These are phyloP conservation scores for Acleris literana DNA, from an alignment of 2,888 invertebrate genomes.

Conservation along the genomic window DNA sequence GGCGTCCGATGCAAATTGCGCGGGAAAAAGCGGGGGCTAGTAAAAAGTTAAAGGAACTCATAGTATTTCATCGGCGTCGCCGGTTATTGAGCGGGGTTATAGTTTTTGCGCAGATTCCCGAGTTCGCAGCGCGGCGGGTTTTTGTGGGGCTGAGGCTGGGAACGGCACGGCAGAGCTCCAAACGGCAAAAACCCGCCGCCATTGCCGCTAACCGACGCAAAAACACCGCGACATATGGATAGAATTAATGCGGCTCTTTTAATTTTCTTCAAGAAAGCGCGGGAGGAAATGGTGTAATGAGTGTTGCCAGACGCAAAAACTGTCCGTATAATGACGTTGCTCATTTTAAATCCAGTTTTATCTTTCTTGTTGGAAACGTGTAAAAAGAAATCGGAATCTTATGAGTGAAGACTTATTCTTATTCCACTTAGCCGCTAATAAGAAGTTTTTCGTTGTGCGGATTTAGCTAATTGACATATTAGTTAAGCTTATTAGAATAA, in stretches of 20 bases:
- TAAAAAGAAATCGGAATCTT: conserved; percentile 55
- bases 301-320: conserved; percentile 76
- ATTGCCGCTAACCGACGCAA: conserved; percentile 67
- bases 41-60: conserved; percentile 79
- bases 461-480: conserved; percentile 26
- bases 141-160: conserved; percentile 74
- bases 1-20: conserved; percentile 74
- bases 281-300: conserved; percentile 81
- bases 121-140: conserved; percentile 54
- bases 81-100: conserved; percentile 75
- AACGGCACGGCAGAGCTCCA: conserved; percentile 62
- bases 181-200: conserved; percentile 65
- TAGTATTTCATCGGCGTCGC: conserved; percentile 80
- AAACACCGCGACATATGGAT: conserved; percentile 75
- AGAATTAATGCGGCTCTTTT: conserved; percentile 80
- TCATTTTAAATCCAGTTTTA: conserved; percentile 67
- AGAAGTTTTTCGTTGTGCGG: conserved; percentile 20
- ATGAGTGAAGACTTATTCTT: conserved; percentile 45
- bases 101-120: conserved; percentile 66
- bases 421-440: conserved; percentile 50
- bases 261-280: conserved; percentile 82
- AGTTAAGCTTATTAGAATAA: background rate
- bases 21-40: conserved; percentile 63
- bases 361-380: conserved; percentile 47
- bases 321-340: conserved; percentile 72